These are phyloP conservation scores for Mastacembelus armatus DNA, from an alignment of 2,797 vertebrate species.

Conservation along the genomic window DNA sequence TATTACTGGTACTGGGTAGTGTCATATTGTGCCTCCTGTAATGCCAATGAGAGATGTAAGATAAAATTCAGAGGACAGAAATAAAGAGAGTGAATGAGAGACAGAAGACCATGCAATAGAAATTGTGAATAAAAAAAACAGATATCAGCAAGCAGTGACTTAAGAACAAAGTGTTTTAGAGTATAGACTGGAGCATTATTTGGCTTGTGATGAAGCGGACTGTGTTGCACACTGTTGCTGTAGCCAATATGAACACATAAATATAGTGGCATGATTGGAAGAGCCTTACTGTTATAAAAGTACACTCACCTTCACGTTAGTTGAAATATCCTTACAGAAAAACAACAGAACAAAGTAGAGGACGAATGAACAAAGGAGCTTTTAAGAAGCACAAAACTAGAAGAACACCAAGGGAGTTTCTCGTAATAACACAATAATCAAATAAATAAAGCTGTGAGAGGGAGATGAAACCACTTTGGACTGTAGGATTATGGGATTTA, in stretches of 20 bases:
- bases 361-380: constrained; percentile 66
- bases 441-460: constrained; percentile 54
- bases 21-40: constrained; percentile 9
- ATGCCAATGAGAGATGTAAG: not conserved
- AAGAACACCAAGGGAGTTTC: constrained; percentile 42
- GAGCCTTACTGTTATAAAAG: constrained; percentile 62
- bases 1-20: not conserved
- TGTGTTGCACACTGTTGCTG: constrained; percentile 52
- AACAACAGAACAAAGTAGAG: constrained; percentile 79
- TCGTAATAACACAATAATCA: constrained; percentile 51
- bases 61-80: constrained; percentile 3
- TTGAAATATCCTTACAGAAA: constrained; percentile 80
- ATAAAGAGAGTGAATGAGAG: not conserved
- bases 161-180: constrained; percentile 27
- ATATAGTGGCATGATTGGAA: constrained; percentile 64
- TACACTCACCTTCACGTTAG: constrained; percentile 84
- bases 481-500: constrained; percentile 73
- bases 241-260: constrained; percentile 44
- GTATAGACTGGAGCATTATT: constrained; percentile 39
- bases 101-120: constrained; percentile 54
- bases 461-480: constrained; percentile 57
- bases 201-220: constrained; percentile 54
- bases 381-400: constrained; percentile 52
- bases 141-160: constrained; percentile 65
- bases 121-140: constrained; percentile 2